phyloP scores from a whole-genome alignment of 2,797 vertebrate species.

The Cuculus canorus region DNA sequence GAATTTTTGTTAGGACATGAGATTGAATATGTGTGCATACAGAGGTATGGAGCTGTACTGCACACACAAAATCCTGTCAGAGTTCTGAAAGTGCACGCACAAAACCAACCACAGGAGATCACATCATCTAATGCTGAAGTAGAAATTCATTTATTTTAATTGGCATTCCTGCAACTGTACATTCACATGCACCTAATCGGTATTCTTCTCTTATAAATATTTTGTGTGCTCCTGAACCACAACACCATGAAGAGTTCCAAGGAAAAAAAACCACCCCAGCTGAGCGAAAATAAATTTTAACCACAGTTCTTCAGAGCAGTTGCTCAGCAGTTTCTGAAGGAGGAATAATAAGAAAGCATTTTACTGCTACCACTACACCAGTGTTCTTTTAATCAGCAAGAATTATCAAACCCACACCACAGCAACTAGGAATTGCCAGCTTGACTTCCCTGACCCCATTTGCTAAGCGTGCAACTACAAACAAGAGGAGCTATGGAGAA shows the following conservation, averaged over 20 bases:
- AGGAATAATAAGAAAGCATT: background rate
- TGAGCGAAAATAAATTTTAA: background rate
- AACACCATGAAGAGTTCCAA: background rate
- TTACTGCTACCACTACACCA: background rate
- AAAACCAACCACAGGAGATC: background rate
- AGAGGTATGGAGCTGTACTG: background rate
- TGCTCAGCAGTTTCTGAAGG: background rate
- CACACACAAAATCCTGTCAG: background rate
- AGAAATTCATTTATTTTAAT: background rate
- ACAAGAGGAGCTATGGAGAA: background rate
- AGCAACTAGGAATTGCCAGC: background rate
- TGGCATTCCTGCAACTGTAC: background rate
- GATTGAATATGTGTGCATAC: background rate
- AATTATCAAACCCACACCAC: constrained; percentile 13
- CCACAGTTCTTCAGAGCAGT: background rate
- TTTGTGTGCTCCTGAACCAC: background rate
- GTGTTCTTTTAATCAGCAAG: background rate
- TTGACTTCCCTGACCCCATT: background rate
- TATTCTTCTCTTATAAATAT: background rate
- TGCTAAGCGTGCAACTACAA: background rate
- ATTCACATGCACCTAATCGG: background rate
- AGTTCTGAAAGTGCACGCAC: background rate
- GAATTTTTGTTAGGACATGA: background rate
- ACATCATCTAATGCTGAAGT: background rate
- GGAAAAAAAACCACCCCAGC: background rate